A percentile compares a stretch with the other conserved stretches of the same genome.
Conservation (phyloP, 2,797 vertebrate genomes). For the Anisognathus igniventris region DNA sequence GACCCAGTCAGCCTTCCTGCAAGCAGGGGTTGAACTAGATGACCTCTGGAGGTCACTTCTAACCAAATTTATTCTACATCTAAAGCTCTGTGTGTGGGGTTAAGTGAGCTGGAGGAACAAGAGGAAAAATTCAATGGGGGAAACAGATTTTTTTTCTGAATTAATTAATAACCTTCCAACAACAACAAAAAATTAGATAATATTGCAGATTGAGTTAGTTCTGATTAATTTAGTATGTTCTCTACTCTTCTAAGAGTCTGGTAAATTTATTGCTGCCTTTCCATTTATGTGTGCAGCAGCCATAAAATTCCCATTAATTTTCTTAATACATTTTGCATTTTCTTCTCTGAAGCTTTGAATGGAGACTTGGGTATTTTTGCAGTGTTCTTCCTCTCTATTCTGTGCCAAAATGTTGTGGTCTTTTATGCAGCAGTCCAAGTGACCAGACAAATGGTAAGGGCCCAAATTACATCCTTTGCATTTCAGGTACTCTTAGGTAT, state of each 20-base stretch:
- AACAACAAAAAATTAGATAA: not conserved
- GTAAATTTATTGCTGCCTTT: slow-evolving; percentile 41
- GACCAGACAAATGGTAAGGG: not conserved
- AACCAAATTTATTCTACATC: not conserved
- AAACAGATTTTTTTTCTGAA: not conserved
- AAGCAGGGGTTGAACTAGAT: not conserved
- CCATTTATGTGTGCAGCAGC: slow-evolving; percentile 36
- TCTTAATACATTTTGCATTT: slow-evolving; percentile 64
- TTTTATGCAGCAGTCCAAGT: not conserved
- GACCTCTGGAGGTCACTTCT: not conserved
- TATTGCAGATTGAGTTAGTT: slow-evolving; percentile 34
- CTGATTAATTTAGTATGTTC: slow-evolving; percentile 51
- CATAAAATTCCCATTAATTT: slow-evolving; percentile 69
- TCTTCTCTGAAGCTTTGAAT: slow-evolving; percentile 53
- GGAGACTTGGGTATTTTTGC: slow-evolving; percentile 42
- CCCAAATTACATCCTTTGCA: not conserved
- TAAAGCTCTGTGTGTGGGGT: not conserved
- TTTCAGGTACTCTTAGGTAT: not conserved
- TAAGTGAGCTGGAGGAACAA: not conserved
- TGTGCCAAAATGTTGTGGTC: not conserved
- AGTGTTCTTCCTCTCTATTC: not conserved
- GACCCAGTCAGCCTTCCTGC: not conserved
- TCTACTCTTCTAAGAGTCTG: not conserved
- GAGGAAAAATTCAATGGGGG: not conserved
- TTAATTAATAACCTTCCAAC: slow-evolving; percentile 11